Base-by-base conservation (phyloP, 1,140 invertebrate genomes). In the Drosophila pectinifera region DNA sequence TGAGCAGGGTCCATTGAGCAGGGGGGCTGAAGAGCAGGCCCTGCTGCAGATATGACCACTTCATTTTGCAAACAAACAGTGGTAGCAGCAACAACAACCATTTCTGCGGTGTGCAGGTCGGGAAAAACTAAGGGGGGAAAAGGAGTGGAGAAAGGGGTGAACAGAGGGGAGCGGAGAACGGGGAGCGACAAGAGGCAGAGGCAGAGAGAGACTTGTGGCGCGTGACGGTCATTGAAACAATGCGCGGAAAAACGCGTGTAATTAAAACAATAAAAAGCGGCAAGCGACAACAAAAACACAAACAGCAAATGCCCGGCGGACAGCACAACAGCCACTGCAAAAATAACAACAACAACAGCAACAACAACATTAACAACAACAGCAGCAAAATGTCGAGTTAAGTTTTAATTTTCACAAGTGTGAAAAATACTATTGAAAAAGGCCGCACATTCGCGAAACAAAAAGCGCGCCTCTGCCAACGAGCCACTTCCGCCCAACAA, bases 321-420 rank as follows among this genome's bases (percentile, higher is more conserved):
- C 18, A 53, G 5, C 39, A n/a, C n/a, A n/a, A n/a, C n/a, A n/a
- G n/a, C n/a, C n/a, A n/a, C n/a, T n/a, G n/a, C n/a, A n/a, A n/a
- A n/a, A n/a, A n/a, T n/a, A n/a, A n/a, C n/a, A 56, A 28, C 56
- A 43, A 49, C 36, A 56, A 56, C 28, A 63, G 26, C 22, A 59
- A 14, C 48, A 75, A 39, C 13, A 49, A 42, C 39, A 73, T 22
- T n/a, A 67, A 41, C 41, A 59, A 49, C 48, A 46, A 8, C n/a
- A n/a, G 48, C 31, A 80, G 51, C 53, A 86, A 81, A 86, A 75
- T 82, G 82, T 88, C 78, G 79, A 83, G 83, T 86, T 86, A 83
- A 86, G 83, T 86, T 86, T 86, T 86, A 88, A 88, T 86, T 88
- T 83, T 80, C 83, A 86, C 79, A 86, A 86, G 83, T 88, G 83